phyloP scores from a whole-genome alignment of 2,888 invertebrate species.

The Pegoplata infirma region DNA sequence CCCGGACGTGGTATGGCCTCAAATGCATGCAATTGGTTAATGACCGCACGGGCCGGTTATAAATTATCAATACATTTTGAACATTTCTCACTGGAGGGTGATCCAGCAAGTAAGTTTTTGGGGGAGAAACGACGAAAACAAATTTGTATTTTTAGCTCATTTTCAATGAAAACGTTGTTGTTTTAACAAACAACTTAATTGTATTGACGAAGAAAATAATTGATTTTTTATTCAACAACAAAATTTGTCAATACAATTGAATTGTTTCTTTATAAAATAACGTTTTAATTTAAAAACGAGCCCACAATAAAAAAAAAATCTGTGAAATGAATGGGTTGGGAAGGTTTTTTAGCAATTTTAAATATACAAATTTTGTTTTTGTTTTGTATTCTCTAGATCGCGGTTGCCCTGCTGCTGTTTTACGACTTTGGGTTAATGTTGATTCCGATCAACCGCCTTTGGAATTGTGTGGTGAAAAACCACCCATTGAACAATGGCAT shows the following conservation, averaged over 20 bases:
- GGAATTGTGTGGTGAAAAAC: slow-evolving; percentile 93
- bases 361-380: slow-evolving; percentile 4
- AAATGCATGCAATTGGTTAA: slow-evolving; percentile 97
- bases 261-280: too few relatives aligned
- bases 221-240: too few relatives aligned
- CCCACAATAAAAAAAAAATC: too few relatives aligned
- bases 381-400: slow-evolving; percentile 81
- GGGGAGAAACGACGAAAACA: background rate
- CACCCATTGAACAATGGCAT: slow-evolving; percentile 86
- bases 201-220: too few relatives aligned
- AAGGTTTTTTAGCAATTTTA: too few relatives aligned
- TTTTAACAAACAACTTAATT: too few relatives aligned
- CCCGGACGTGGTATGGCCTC: slow-evolving; percentile 88
- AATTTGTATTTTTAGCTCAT: background rate
- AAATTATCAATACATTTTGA: slow-evolving; percentile 94
- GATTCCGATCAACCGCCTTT: slow-evolving; percentile 88
- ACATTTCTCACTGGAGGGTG: slow-evolving; percentile 95
- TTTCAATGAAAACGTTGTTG: too few relatives aligned
- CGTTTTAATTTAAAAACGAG: too few relatives aligned
- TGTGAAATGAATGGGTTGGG: too few relatives aligned
- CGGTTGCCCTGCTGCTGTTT: slow-evolving; percentile 94
- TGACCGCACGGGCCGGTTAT: slow-evolving; percentile 91
- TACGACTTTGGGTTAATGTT: slow-evolving; percentile 88
- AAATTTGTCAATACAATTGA: too few relatives aligned
- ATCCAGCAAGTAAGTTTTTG: slow-evolving; percentile 84